Conservation (phyloP, 2,113 vertebrate genomes). For the Tetrao urogallus region DNA sequence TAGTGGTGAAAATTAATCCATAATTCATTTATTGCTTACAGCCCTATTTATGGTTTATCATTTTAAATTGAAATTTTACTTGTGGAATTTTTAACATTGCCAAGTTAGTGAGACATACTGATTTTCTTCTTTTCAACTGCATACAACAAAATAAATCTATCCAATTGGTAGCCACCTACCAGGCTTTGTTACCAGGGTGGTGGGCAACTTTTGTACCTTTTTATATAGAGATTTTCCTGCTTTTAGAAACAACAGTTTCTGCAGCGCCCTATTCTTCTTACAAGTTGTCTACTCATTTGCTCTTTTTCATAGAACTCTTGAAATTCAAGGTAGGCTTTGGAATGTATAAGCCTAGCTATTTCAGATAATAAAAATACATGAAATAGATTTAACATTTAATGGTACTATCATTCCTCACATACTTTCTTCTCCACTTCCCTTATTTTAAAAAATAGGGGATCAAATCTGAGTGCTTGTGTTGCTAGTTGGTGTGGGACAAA, state of each 20-base stretch:
- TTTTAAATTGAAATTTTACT: background rate
- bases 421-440: background rate
- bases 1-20: background rate
- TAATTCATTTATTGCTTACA: background rate
- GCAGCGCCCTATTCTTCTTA: background rate
- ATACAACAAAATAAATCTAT: background rate
- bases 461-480: background rate
- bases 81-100: background rate
- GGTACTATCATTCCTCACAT: background rate
- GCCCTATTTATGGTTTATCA: background rate
- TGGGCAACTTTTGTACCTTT: background rate
- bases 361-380: background rate
- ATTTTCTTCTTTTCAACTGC: background rate
- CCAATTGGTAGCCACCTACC: background rate
- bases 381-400: background rate
- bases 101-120: accelerated
- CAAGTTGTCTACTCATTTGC: background rate
- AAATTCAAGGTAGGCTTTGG: background rate
- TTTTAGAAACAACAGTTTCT: background rate
- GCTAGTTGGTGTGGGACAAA: background rate
- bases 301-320: background rate
- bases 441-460: background rate
- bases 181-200: background rate
- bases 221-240: background rate
- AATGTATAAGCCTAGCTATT: background rate